Evolutionary conservation across 35 echinoderm and acorn worm genomes (phyloP).

Genomic region (Holothuria glaberrima): DNA sequence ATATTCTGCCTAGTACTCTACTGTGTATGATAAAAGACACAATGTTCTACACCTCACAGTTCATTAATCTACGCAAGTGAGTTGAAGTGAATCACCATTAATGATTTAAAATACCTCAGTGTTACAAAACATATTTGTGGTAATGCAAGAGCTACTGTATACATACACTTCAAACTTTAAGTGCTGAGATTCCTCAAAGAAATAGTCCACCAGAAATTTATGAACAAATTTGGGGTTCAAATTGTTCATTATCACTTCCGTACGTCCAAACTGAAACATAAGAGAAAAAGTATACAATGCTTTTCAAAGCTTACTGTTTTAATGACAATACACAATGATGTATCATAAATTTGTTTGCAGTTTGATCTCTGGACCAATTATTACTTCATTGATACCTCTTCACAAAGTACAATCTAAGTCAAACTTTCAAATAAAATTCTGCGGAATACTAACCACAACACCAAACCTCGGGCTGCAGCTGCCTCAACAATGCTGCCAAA

Average conservation of each 20-base stretch:
- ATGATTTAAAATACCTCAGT: neutral
- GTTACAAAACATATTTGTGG: neutral
- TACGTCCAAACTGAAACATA: constrained; percentile 63
- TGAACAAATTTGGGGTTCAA: constrained; percentile 94
- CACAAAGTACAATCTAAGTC: neutral
- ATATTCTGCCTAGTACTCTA: neutral
- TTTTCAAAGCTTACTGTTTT: neutral
- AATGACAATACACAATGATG: neutral
- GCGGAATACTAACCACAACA: neutral
- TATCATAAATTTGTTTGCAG: neutral
- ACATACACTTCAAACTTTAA: constrained; percentile 99
- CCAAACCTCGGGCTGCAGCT: too few relatives aligned
- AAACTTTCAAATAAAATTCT: neutral
- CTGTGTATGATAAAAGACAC: neutral
- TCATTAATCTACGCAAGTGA: neutral
- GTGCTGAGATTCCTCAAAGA: constrained; percentile 86
- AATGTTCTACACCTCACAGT: neutral
- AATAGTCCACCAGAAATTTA: constrained; percentile 90
- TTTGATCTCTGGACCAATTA: neutral
- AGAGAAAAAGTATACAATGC: neutral
- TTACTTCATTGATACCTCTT: neutral
- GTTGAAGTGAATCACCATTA: neutral
- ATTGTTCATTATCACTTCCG: constrained; percentile 85
- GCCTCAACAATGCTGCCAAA: neutral
- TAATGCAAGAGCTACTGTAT: neutral